phyloP scores from a whole-genome alignment of 2,113 vertebrate species.

The Cygnus atratus region DNA sequence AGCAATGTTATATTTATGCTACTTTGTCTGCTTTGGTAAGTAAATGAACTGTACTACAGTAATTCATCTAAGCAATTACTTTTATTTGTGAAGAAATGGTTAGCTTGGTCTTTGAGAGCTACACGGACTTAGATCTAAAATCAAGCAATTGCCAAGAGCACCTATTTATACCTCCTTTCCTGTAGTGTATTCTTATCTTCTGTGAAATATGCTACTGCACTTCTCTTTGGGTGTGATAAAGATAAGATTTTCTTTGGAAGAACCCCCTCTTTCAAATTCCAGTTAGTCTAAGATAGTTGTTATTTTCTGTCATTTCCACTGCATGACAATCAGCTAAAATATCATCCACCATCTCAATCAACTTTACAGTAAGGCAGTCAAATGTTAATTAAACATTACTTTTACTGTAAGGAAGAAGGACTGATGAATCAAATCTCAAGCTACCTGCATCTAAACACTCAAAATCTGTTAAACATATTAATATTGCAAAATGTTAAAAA shows the following conservation, averaged over 20 bases:
- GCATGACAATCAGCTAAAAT: slow-evolving; percentile 49
- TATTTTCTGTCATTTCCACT: slow-evolving; percentile 43
- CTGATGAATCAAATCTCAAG: not conserved
- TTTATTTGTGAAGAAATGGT: not conserved
- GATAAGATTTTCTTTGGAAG: slow-evolving; percentile 44
- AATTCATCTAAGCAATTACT: not conserved
- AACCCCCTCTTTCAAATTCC: slow-evolving; percentile 29
- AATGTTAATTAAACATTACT: slow-evolving; percentile 37
- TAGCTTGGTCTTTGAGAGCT: not conserved
- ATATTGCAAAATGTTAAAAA: not conserved
- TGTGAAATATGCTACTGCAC: slow-evolving; percentile 9
- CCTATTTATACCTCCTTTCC: slow-evolving; percentile 1
- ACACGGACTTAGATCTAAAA: not conserved
- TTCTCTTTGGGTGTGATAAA: slow-evolving; percentile 6
- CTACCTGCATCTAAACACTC: not conserved
- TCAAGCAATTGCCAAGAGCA: not conserved
- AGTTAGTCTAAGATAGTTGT: not conserved
- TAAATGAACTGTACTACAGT: not conserved
- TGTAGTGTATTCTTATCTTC: slow-evolving; percentile 32
- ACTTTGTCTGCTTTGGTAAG: not conserved
- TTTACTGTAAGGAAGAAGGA: not conserved
- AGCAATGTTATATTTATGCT: not conserved
- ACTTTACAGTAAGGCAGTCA: not conserved
- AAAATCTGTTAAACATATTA: not conserved
- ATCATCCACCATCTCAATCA: slow-evolving; percentile 44